Conservation (phyloP, 2,797 vertebrate genomes). For the Anguilla obscura region DNA sequence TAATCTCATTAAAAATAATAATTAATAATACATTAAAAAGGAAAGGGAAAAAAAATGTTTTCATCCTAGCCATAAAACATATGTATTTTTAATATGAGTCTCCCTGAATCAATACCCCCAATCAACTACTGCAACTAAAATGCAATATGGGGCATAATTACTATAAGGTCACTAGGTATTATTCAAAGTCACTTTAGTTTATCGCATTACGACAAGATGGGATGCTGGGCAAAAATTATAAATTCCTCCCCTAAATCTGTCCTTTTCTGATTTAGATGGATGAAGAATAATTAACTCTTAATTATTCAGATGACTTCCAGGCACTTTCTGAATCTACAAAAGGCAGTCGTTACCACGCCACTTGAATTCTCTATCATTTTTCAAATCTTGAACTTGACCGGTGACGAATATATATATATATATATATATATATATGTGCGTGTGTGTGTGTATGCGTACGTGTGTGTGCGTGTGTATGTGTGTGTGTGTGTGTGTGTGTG, state of each 20-base stretch:
- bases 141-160: constrained; percentile 93
- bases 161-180: constrained; percentile 98
- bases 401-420: constrained; percentile 73
- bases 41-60: constrained; percentile 47
- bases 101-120: constrained; percentile 89
- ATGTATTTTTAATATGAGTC: constrained; percentile 86
- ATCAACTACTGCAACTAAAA: constrained; percentile 93
- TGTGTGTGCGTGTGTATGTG: constrained; percentile 57
- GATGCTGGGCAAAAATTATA: constrained; percentile 96
- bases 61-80: constrained; percentile 71
- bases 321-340: constrained; percentile 94
- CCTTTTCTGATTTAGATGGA: constrained; percentile 99
- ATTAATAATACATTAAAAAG: constrained; percentile 78
- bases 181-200: constrained; percentile 99
- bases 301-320: constrained; percentile 99
- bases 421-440: constrained; percentile 65
- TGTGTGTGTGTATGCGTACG: constrained; percentile 7
- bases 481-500: constrained; percentile 45
- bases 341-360: constrained; percentile 86
- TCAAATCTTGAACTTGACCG: constrained; percentile 93
- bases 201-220: constrained; percentile 96
- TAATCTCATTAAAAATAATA: constrained; percentile 69
- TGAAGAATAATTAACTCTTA: constrained; percentile 99
- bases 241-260: constrained; percentile 99
- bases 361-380: constrained; percentile 92